These are phyloP conservation scores for Eutolmus rufibarbis DNA, from an alignment of 2,888 invertebrate genomes.

Conservation along the genomic window DNA sequence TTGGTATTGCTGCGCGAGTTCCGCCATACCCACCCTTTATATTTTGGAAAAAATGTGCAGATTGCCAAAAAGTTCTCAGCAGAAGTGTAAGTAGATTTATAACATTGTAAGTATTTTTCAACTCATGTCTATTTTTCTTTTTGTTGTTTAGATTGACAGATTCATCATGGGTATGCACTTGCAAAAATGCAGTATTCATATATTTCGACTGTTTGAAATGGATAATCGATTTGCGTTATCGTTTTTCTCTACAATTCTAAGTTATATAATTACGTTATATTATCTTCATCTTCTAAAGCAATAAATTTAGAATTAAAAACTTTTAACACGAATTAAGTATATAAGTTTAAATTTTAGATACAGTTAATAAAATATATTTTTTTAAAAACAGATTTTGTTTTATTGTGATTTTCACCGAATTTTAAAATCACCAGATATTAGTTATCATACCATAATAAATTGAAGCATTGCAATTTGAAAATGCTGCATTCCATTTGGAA, in stretches of 20 bases:
- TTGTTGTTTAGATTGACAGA: not conserved
- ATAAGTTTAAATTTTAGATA: too few relatives aligned
- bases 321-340: too few relatives aligned
- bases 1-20: not conserved
- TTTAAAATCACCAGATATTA: too few relatives aligned
- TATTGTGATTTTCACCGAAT: too few relatives aligned
- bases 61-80: not conserved
- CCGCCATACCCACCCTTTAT: not conserved
- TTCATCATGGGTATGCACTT: not conserved
- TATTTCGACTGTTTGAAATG: not conserved
- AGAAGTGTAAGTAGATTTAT: not conserved
- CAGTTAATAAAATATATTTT: too few relatives aligned
- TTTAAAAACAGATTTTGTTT: too few relatives aligned
- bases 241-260: not conserved
- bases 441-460: too few relatives aligned
- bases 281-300: not conserved
- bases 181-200: not conserved
- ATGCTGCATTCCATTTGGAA: too few relatives aligned
- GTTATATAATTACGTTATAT: not conserved
- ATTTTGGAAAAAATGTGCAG: not conserved
- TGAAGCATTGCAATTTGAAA: too few relatives aligned
- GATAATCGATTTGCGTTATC: not conserved
- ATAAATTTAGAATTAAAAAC: too few relatives aligned
- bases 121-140: not conserved
- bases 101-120: not conserved